phyloP scores from a whole-genome alignment of 2,113 vertebrate genomes.

The Anser cygnoides region DNA sequence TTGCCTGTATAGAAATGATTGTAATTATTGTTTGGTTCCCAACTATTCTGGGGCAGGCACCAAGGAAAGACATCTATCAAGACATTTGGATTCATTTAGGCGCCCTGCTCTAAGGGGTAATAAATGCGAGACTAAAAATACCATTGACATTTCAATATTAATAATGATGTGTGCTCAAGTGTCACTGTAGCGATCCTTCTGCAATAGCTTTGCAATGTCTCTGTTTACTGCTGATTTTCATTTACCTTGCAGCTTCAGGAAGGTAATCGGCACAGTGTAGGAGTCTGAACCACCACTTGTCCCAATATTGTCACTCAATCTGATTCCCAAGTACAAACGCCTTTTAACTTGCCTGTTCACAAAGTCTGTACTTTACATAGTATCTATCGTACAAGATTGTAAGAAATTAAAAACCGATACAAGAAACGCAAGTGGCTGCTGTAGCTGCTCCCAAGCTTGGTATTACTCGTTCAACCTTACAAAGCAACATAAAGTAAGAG shows the following conservation, averaged over 20 bases:
- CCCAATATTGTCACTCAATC: neutral
- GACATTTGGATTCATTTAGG: conserved; percentile 49
- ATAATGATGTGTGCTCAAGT: conserved; percentile 38
- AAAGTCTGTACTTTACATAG: neutral
- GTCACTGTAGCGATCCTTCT: conserved; percentile 20
- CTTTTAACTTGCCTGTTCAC: neutral
- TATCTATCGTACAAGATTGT: fast-evolving
- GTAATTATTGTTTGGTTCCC: conserved; percentile 67
- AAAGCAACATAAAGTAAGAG: neutral
- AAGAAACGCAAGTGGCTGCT: neutral
- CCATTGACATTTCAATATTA: conserved; percentile 48
- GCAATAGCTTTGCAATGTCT: neutral
- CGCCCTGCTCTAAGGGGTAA: conserved; percentile 41
- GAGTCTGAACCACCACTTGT: neutral
- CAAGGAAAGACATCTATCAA: conserved; percentile 39
- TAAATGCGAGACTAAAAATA: conserved; percentile 53
- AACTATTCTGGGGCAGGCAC: conserved; percentile 46
- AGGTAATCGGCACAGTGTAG: neutral
- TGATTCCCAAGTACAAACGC: fast-evolving
- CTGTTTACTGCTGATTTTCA: neutral
- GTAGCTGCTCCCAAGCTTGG: neutral
- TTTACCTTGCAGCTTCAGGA: neutral
- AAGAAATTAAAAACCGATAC: neutral
- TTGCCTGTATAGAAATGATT: conserved; percentile 52
- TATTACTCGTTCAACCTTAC: neutral